Percentiles rank a stretch among this genome's conserved stretches.
Conservation (phyloP, 2,888 invertebrate species). For the Chironomus tentans region DNA sequence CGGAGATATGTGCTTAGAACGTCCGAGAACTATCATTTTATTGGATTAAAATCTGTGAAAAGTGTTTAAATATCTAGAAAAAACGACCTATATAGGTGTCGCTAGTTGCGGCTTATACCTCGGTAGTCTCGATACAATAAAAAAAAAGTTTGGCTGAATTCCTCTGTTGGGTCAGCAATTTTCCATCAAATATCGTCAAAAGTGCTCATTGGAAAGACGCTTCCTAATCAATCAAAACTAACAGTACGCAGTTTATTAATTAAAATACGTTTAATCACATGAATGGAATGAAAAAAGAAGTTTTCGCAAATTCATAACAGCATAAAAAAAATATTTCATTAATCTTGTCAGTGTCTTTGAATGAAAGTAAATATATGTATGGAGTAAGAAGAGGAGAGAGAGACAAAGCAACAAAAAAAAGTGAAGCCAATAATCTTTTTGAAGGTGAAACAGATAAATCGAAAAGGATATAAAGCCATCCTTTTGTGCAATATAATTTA, state of each 20-base stretch:
- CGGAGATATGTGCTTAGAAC: neutral
- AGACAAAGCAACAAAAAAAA: neutral
- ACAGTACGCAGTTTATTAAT: neutral
- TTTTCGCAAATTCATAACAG: neutral
- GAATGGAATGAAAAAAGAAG: neutral
- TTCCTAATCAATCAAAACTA: neutral
- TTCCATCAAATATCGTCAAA: neutral
- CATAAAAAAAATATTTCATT: neutral
- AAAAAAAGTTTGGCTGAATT: slow-evolving; percentile 15
- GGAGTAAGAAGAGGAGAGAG: neutral
- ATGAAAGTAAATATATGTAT: slow-evolving; percentile 3
- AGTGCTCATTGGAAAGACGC: neutral
- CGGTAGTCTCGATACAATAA: slow-evolving; percentile 22
- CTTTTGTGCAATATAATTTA: neutral
- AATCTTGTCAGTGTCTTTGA: neutral
- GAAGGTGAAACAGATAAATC: neutral
- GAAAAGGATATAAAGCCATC: neutral
- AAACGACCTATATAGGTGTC: neutral
- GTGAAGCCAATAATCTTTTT: neutral
- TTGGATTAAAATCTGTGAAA: neutral
- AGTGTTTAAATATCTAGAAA: neutral
- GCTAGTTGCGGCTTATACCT: neutral
- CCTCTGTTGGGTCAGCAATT: slow-evolving; percentile 9
- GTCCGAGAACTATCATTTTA: neutral
- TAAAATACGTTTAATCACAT: neutral